Evolutionary conservation across 2,113 vertebrate species (phyloP).

Genomic region (Elanoides forficatus): DNA sequence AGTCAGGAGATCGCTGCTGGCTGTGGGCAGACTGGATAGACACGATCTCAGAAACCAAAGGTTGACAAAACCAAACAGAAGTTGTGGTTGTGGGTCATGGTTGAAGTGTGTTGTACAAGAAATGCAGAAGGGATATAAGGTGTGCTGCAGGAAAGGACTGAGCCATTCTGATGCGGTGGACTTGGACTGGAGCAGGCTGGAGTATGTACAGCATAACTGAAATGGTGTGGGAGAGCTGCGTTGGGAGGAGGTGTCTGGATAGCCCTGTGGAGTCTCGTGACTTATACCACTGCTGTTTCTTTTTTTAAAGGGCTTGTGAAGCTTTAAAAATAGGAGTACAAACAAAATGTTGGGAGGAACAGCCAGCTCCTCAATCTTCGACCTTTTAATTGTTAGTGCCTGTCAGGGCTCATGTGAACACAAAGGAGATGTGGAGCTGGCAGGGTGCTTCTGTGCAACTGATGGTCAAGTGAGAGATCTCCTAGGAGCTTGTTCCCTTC

Average conservation of each 20-base stretch:
- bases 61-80: not conserved
- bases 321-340: constrained; percentile 43
- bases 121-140: not conserved
- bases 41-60: accelerated
- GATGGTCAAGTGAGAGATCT: not conserved
- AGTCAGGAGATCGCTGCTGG: not conserved
- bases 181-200: not conserved
- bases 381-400: not conserved
- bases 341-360: not conserved
- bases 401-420: not conserved
- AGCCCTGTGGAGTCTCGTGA: constrained; percentile 31
- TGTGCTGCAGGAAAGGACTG: not conserved
- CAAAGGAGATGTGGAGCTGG: not conserved
- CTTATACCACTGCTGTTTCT: not conserved
- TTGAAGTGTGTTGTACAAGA: not conserved
- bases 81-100: accelerated
- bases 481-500: not conserved
- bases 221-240: constrained; percentile 24
- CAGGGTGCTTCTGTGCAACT: not conserved
- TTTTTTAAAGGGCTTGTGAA: not conserved
- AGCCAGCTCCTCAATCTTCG: not conserved
- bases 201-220: not conserved
- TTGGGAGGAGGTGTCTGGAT: constrained; percentile 25
- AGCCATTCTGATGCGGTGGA: accelerated
- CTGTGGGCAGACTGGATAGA: accelerated